Evolutionary conservation across 2,888 invertebrate genomes (phyloP), one percentile per base, ranked within the genome.

Genomic region (Cryptus viduatorius): DNA sequence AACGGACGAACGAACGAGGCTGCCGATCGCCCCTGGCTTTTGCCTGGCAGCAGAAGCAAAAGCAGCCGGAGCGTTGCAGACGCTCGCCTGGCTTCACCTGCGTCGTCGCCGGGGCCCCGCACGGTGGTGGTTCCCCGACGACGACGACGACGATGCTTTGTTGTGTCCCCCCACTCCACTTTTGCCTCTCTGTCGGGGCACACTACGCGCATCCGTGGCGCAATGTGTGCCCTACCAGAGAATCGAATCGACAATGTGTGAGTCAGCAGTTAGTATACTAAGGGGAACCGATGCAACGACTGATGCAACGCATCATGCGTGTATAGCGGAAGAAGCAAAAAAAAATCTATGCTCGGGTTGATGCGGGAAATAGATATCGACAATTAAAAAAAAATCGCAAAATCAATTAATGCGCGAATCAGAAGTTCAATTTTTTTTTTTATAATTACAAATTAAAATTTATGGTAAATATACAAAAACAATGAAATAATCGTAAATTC

Each of bases 31-130:
- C 75, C 71, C 82, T 78, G 78, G 81, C 68, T 81, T 71, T 67
- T 71, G 81, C 78, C 78, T 64, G 67, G 82, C 72, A 82, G 82
- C 42, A 42, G 10, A 16, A 64, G 68, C 77, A 46, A 31, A 64
- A 61, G 72, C 72, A 78, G 81, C 71, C 67, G 80, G 67, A 77
- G 80, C 81, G 59, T 78, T 73, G 37, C 75, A 72, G 75, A 82
- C 84, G 79, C 84, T 84, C 65, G 77, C 48, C 64, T 73, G 65
- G 84, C 82, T 79, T 85, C 85, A 85, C 85, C 85, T 85, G 85
- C 85, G 85, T 71, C 76, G 65, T 67, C 82, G 65, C 71, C 75
- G 84, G 65, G 67, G 82, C 71, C 67, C 69, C 53, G 56, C n/a
- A 5, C 82, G 50, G 65, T 59, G 50, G 72, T 53, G 71, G 56